Conservation (phyloP, 1,140 invertebrate species). For the Lamellibrachia luymesi region DNA sequence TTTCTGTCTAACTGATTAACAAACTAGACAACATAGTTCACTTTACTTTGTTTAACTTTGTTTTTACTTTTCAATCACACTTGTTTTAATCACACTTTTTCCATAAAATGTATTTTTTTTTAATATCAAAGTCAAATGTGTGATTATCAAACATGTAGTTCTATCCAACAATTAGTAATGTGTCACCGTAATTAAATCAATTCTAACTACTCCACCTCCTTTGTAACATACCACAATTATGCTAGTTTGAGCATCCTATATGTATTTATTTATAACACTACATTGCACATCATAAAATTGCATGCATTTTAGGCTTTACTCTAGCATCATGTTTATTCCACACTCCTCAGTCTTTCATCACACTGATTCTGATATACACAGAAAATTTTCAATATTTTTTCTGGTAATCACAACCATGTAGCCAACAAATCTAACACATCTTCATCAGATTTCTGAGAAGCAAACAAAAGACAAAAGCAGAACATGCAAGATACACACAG, state of each 20-base stretch:
- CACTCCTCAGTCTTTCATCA: too few relatives aligned
- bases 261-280: neutral
- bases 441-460: neutral
- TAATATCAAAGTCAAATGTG: neutral
- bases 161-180: neutral
- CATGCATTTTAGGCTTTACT: too few relatives aligned
- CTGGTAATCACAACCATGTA: neutral
- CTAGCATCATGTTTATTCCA: too few relatives aligned
- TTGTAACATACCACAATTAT: neutral
- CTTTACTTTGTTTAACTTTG: too few relatives aligned
- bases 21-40: too few relatives aligned
- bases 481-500: neutral
- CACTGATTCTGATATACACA: too few relatives aligned
- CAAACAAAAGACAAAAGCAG: neutral
- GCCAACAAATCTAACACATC: neutral
- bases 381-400: too few relatives aligned
- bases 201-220: neutral
- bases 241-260: neutral
- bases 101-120: too few relatives aligned
- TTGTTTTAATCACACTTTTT: too few relatives aligned
- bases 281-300: neutral
- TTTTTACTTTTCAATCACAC: too few relatives aligned
- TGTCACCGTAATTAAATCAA: neutral
- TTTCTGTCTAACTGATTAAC: too few relatives aligned
- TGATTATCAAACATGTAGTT: neutral